These are phyloP conservation scores for Fragariocoptes setiger DNA, from an alignment of 1,140 invertebrate genomes.

Conservation along the genomic window DNA sequence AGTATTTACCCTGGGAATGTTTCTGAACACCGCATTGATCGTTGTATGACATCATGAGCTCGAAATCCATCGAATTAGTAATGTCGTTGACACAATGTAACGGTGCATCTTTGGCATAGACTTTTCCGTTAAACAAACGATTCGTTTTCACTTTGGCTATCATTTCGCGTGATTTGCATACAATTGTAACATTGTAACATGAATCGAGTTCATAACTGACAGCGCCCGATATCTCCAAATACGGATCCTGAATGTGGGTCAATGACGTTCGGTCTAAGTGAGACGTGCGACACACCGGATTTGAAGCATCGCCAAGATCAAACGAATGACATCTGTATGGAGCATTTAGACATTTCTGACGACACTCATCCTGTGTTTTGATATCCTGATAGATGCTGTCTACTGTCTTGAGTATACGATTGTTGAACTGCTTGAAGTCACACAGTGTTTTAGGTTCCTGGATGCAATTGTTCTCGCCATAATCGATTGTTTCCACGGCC, in stretches of 20 bases:
- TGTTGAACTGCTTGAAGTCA: constrained; percentile 57
- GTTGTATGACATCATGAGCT: constrained; percentile 13
- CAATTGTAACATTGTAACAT: constrained; percentile 37
- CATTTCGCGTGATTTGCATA: constrained; percentile 53
- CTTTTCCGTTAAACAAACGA: constrained; percentile 68
- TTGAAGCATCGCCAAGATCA: constrained; percentile 65
- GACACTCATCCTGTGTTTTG: constrained; percentile 40
- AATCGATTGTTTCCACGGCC: constrained; percentile 12
- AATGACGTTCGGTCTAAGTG: constrained; percentile 61
- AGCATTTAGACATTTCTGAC: constrained; percentile 53
- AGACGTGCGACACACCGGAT: constrained; percentile 59
- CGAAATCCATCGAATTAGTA: constrained; percentile 13
- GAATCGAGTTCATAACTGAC: constrained; percentile 58
- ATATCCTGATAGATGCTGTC: constrained; percentile 60
- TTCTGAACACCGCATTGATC: constrained; percentile 13
- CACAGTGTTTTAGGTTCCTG: constrained; percentile 24
- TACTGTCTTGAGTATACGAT: constrained; percentile 62
- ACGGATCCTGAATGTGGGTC: constrained; percentile 49
- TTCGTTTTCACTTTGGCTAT: constrained; percentile 59
- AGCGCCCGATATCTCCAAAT: constrained; percentile 49
- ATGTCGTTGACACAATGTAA: constrained; percentile 56
- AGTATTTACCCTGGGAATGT: constrained; percentile 23
- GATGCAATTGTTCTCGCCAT: constrained; percentile 22
- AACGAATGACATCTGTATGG: constrained; percentile 59
- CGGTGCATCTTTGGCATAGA: constrained; percentile 65